Evolutionary conservation across 2,113 vertebrate genomes (phyloP).

Genomic region (Poecilia latipinna): DNA sequence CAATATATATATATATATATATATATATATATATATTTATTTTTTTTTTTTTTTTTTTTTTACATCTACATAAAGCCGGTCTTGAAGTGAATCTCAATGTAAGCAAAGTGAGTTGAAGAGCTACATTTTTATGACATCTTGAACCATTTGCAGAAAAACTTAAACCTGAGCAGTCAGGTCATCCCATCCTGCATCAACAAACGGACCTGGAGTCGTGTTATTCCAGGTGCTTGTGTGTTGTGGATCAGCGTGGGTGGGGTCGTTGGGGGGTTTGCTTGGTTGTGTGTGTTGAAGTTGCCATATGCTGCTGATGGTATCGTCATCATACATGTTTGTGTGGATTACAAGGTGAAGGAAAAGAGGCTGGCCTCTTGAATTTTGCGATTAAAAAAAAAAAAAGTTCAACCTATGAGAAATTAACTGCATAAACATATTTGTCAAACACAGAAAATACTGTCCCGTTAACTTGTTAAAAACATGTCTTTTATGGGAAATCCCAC

Average conservation of each 20-base stretch:
- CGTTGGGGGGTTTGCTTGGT: too few relatives aligned
- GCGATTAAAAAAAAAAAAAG: not conserved
- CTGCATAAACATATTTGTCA: not conserved
- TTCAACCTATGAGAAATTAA: not conserved
- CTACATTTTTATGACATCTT: not conserved
- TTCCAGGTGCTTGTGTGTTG: slow-evolving; percentile 55
- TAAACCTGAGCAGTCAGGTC: slow-evolving; percentile 4
- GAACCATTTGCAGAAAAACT: slow-evolving; percentile 3
- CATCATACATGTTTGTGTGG: not conserved
- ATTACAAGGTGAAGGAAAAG: slow-evolving; percentile 13
- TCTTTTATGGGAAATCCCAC: too few relatives aligned
- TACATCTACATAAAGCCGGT: too few relatives aligned
- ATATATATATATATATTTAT: too few relatives aligned
- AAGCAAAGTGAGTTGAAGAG: not conserved
- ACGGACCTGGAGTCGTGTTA: slow-evolving; percentile 44
- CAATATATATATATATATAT: too few relatives aligned
- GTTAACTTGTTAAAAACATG: not conserved
- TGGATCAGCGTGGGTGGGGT: slow-evolving; percentile 15
- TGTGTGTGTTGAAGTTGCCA: slow-evolving; percentile 23
- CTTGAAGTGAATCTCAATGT: not conserved
- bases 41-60: too few relatives aligned
- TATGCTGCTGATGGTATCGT: slow-evolving; percentile 38
- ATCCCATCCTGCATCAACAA: slow-evolving; percentile 38
- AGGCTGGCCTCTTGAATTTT: not conserved
- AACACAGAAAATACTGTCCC: not conserved